phyloP scores from a whole-genome alignment of 1,140 invertebrate genomes.

The Hypothenemus hampei region DNA sequence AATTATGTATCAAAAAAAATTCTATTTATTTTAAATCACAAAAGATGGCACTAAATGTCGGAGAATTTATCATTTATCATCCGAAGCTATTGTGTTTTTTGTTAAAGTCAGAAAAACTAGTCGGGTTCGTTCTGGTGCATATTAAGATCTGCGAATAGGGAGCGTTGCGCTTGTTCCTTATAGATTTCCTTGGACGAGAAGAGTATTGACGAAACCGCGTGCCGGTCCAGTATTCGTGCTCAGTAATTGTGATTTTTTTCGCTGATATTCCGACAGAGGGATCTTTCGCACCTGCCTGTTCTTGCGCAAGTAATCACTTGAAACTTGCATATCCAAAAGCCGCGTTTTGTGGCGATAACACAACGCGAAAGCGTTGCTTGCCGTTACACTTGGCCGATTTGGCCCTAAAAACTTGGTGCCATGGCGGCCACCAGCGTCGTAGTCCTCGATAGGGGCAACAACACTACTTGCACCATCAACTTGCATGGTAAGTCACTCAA shows the following conservation, averaged over 20 bases:
- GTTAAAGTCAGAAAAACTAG: constrained; percentile 28
- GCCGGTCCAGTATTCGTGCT: neutral
- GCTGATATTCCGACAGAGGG: constrained; percentile 41
- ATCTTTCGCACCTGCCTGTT: constrained; percentile 41
- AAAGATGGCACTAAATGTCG: constrained; percentile 6
- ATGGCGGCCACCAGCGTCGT: constrained; percentile 85
- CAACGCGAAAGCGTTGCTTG: constrained; percentile 31
- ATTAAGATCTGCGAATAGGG: constrained; percentile 29
- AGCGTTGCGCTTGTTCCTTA: constrained; percentile 22
- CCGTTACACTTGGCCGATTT: constrained; percentile 21
- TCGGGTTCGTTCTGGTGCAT: constrained; percentile 29
- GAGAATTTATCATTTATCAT: constrained; percentile 17
- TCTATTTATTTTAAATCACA: too few relatives aligned
- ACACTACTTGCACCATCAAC: constrained; percentile 92
- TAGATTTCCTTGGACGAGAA: constrained; percentile 25
- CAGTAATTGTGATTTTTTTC: constrained; percentile 34
- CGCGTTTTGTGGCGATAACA: constrained; percentile 29
- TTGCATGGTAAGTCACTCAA: constrained; percentile 80
- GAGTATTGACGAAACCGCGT: constrained; percentile 24
- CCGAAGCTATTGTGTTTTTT: constrained; percentile 25
- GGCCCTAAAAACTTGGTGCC: constrained; percentile 20
- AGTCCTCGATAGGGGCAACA: constrained; percentile 88
- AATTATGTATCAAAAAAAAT: too few relatives aligned
- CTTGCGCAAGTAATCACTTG: constrained; percentile 40
- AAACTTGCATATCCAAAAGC: constrained; percentile 38